Percentiles rank a stretch among this genome's conserved stretches.
These are phyloP conservation scores for Eucera pruinosa DNA, from an alignment of 2,888 invertebrate genomes.

Conservation along the genomic window DNA sequence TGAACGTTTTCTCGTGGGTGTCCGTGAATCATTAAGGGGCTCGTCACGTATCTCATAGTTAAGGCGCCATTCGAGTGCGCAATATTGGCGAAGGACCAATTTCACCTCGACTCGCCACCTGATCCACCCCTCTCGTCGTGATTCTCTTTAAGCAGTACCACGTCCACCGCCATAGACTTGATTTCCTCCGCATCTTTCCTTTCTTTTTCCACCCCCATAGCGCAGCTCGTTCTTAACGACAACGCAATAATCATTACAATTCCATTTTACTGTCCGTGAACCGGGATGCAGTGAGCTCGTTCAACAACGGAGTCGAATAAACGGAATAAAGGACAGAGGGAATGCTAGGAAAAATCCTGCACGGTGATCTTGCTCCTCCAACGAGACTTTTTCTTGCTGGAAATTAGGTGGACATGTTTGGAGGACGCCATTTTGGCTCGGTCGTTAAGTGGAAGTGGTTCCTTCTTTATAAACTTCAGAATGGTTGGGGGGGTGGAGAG, in stretches of 20 bases:
- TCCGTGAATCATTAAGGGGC: conserved; percentile 30
- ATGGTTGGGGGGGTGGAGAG: neutral
- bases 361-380: neutral
- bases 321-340: neutral
- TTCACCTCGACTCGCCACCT: conserved; percentile 49
- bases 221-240: conserved; percentile 6
- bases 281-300: conserved; percentile 5
- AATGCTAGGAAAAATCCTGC: conserved; percentile 8
- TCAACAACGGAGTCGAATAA: conserved; percentile 15
- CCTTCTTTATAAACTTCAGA: neutral
- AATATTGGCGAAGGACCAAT: conserved; percentile 50
- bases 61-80: conserved; percentile 12
- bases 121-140: conserved; percentile 52
- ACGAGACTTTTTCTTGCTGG: neutral
- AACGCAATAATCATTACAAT: conserved; percentile 59
- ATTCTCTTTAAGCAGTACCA: conserved; percentile 47
- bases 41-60: conserved; percentile 40
- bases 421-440: neutral
- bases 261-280: conserved; percentile 58
- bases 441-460: conserved; percentile 2
- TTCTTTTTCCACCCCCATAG: neutral
- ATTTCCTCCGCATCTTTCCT: conserved; percentile 15
- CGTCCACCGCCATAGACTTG: conserved; percentile 29
- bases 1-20: neutral
- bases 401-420: conserved; percentile 29